Evolutionary conservation across 2,113 vertebrate species (phyloP).

Genomic region (Gadus chalcogrammus): DNA sequence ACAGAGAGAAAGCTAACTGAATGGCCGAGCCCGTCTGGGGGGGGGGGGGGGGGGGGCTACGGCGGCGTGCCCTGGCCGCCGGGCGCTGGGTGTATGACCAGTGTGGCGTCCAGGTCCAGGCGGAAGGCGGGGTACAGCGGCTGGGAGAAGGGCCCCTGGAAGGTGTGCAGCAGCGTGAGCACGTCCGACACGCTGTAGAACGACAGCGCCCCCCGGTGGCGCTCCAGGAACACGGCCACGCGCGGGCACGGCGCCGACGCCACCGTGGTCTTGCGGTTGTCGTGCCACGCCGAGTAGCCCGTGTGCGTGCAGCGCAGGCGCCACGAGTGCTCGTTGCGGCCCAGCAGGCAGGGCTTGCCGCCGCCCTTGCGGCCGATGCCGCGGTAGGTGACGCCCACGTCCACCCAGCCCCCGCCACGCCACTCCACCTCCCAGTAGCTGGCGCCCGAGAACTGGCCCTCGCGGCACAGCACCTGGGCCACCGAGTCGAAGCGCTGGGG

Average conservation of each 20-base stretch:
- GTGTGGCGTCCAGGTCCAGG: slow-evolving; percentile 66
- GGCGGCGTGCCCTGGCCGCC: slow-evolving; percentile 17
- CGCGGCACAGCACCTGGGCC: slow-evolving; percentile 65
- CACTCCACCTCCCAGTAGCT: slow-evolving; percentile 75
- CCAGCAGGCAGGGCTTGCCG: slow-evolving; percentile 64
- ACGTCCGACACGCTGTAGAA: slow-evolving; percentile 67
- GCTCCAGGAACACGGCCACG: slow-evolving; percentile 66
- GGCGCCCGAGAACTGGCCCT: slow-evolving; percentile 55
- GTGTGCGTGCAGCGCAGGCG: slow-evolving; percentile 60
- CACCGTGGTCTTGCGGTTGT: slow-evolving; percentile 69
- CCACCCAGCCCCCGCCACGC: slow-evolving; percentile 64
- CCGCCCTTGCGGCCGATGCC: slow-evolving; percentile 62
- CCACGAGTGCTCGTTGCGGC: slow-evolving; percentile 71
- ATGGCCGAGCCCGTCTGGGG: neutral
- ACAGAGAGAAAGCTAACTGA: neutral
- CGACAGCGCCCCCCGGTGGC: slow-evolving; percentile 60
- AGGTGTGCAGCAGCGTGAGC: slow-evolving; percentile 64
- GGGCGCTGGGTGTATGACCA: slow-evolving; percentile 54
- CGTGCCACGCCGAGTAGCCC: slow-evolving; percentile 70
- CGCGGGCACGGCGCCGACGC: slow-evolving; percentile 56
- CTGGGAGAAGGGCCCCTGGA: slow-evolving; percentile 60
- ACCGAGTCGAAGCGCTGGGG: slow-evolving; percentile 64
- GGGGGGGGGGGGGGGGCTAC: slow-evolving; percentile 8
- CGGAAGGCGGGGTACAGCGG: slow-evolving; percentile 69
- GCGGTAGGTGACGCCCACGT: slow-evolving; percentile 63